phyloP scores from a whole-genome alignment of 1,140 invertebrate genomes.

The Drosophila sucinea region DNA sequence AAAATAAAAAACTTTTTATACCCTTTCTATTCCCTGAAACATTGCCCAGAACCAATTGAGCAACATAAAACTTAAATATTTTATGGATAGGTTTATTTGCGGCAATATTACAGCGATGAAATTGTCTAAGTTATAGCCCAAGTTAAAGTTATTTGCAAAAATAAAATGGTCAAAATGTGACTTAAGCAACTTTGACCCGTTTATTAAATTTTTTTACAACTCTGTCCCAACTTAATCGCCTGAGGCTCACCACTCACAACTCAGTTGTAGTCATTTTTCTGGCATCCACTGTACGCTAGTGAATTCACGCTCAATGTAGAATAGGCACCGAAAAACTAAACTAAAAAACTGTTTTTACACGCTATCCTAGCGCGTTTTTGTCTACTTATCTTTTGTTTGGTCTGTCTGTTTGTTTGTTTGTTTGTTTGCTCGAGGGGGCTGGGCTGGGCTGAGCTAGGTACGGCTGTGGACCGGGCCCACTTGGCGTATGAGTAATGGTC shows the following conservation, averaged over 20 bases:
- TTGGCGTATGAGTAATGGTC: conserved; percentile 65
- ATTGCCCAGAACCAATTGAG: background rate
- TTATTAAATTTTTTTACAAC: conserved; percentile 9
- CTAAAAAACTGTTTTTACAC: conserved; percentile 7
- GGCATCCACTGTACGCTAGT: conserved; percentile 2
- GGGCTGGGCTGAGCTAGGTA: background rate
- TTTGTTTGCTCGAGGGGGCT: conserved; percentile 26
- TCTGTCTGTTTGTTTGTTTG: conserved; percentile 17
- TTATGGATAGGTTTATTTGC: background rate
- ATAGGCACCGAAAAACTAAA: conserved; percentile 6
- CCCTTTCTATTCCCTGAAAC: too few species aligned
- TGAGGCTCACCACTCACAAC: background rate
- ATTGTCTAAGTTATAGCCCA: background rate
- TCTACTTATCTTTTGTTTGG: conserved; percentile 6
- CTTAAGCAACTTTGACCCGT: background rate
- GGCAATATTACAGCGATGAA: background rate
- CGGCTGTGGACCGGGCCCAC: background rate
- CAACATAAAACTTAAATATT: background rate
- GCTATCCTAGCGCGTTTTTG: conserved; percentile 12
- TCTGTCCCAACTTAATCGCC: background rate
- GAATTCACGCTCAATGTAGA: background rate
- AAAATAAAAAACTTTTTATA: too few species aligned
- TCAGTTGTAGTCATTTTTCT: background rate
- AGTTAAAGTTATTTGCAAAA: background rate
- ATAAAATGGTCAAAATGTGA: background rate